Conservation (phyloP, 2,888 invertebrate species). For the Scaptodrosophila latifasciaeformis region DNA sequence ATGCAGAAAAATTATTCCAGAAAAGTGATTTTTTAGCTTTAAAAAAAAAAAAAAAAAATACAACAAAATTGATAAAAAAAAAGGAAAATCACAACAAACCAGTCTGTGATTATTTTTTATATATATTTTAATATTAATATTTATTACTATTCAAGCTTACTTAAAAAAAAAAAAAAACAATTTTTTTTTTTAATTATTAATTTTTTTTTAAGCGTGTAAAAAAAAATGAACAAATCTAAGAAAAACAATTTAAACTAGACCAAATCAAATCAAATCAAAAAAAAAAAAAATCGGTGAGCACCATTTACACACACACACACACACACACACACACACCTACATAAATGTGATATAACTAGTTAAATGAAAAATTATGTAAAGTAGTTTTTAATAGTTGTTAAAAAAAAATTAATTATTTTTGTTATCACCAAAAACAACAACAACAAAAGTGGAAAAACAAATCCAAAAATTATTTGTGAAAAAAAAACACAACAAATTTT, state of each 20-base stretch:
- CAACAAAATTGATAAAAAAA: conserved; percentile 1
- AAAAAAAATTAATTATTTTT: background rate
- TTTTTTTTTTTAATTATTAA: conserved; percentile 14
- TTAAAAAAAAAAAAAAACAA: no score
- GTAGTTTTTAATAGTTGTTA: background rate
- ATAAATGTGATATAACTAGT: conserved; percentile 1
- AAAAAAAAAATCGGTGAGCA: background rate
- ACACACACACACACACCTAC: conserved; percentile 6
- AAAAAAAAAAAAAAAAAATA: conserved; percentile 5
- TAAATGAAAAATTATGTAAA: conserved; percentile 24
- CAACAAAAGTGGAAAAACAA: no score
- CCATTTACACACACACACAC: conserved; percentile 4
- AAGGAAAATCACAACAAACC: conserved; percentile 15
- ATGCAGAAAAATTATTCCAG: conserved; percentile 13
- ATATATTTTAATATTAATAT: conserved; percentile 32
- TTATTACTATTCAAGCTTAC: background rate
- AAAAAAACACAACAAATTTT: no score
- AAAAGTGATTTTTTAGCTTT: conserved; percentile 10
- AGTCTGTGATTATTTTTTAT: conserved; percentile 58
- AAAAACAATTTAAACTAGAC: conserved; percentile 27
- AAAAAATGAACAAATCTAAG: background rate
- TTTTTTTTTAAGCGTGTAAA: conserved; percentile 32
- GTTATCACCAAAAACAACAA: no score
- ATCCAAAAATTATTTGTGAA: no score
- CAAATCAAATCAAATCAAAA: conserved; percentile 14